These are phyloP conservation scores for Agrochola lychnidis DNA, from an alignment of 2,888 invertebrate genomes.

Conservation along the genomic window DNA sequence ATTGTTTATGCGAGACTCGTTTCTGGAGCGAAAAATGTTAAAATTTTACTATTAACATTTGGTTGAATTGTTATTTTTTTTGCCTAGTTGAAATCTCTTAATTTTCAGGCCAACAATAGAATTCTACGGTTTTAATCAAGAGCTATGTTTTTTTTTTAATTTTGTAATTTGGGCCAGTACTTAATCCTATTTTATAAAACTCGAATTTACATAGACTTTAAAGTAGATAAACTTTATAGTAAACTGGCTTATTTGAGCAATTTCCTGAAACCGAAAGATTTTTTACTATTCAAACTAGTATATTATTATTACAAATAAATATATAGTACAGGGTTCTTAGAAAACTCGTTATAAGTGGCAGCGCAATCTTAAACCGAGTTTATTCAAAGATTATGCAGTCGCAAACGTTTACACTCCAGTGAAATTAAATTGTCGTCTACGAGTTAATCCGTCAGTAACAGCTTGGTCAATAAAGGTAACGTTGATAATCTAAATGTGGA, in stretches of 20 bases:
- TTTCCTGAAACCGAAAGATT: not conserved
- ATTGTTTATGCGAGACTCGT: conserved; percentile 49
- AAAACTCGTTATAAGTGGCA: not conserved
- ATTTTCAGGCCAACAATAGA: conserved; percentile 10
- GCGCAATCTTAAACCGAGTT: conserved; percentile 6
- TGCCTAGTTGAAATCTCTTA: conserved; percentile 16
- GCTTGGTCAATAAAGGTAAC: conserved; percentile 45
- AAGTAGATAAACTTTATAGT: not conserved
- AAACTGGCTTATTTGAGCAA: not conserved
- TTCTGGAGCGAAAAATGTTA: conserved; percentile 26
- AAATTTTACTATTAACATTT: conserved; percentile 36
- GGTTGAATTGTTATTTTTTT: conserved; percentile 9
- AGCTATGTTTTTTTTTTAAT: not conserved
- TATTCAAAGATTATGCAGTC: conserved; percentile 23
- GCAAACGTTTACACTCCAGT: conserved; percentile 24
- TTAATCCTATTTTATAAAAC: not conserved
- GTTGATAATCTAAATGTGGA: conserved; percentile 33
- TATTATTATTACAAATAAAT: too few relatives aligned
- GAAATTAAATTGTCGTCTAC: conserved; percentile 32
- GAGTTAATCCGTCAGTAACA: conserved; percentile 36
- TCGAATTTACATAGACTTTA: not conserved
- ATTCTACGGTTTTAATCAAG: conserved; percentile 10
- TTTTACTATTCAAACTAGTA: not conserved
- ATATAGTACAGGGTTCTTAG: not conserved
- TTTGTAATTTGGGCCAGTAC: not conserved